Conservation (phyloP, 2,888 invertebrate species). For the Lissonota sp. region DNA sequence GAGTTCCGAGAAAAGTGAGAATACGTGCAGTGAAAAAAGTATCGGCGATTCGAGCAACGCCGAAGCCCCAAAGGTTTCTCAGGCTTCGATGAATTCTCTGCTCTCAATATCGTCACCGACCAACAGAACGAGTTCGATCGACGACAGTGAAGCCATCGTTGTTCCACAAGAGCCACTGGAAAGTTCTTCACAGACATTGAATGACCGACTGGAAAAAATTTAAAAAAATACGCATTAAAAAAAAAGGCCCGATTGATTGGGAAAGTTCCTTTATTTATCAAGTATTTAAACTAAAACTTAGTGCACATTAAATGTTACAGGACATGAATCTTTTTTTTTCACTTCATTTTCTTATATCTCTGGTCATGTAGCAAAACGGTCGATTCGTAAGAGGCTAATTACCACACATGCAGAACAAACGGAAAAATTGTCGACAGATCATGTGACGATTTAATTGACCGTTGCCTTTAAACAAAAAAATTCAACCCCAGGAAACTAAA, state of each 20-base stretch:
- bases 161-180: neutral
- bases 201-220: neutral
- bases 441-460: too few relatives aligned
- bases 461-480: too few relatives aligned
- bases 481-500: too few relatives aligned
- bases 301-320: neutral
- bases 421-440: too few relatives aligned
- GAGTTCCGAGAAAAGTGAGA: conserved; percentile 63
- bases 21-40: neutral
- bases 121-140: neutral
- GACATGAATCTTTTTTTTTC: neutral
- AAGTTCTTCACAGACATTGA: neutral
- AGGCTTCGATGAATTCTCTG: neutral
- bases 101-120: neutral
- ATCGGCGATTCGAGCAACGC: neutral
- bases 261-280: neutral
- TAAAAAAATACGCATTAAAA: neutral
- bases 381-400: too few relatives aligned
- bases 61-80: neutral
- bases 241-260: neutral
- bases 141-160: neutral
- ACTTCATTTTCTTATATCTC: neutral
- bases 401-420: too few relatives aligned
- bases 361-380: neutral
- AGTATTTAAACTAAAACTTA: neutral